Base-by-base conservation (phyloP, 1,140 invertebrate genomes). In the Drosophila novamexicana region DNA sequence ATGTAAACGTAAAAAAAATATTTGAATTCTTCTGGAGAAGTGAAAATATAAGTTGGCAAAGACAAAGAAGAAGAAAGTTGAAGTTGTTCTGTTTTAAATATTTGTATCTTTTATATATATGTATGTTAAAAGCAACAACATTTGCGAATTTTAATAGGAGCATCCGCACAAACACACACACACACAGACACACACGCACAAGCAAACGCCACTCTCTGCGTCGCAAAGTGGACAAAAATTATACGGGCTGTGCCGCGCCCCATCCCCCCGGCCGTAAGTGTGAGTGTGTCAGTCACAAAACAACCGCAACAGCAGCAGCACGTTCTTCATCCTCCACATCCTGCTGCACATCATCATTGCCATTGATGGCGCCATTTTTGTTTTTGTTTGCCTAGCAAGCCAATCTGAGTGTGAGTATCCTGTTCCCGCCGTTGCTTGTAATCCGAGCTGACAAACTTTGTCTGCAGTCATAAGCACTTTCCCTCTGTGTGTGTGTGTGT, bases 301-400 rank as follows among this genome's bases (percentile, higher is more conserved):
- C 18, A 62, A 34, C n/a, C 45, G 18, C 40, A 65, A 14, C 32
- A 18, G 32, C 29, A 22, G 22, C 22, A 50, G 29, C 65, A 57
- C 61, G 2, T 36, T 3, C 10, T 14, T 47, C 42, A 29, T 66
- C 42, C 44, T 63, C 53, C 45, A 18, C 67, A 78, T 81, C 56
- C 39, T 59, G 45, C 45, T 65, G 22, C 65, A 32, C 71, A 66
- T 72, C 68, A 77, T 79, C 68, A 77, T 73, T 61, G 72, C 58
- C 77, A 84, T 84, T 89, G 77, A 88, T 88, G 84, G 84, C 77
- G 80, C 83, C 84, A 88, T 88, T 84, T 89, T 89, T 79, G 79
- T 79, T 80, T 77, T 64, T 86, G 79, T 83, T 79, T 79, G 68
- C 40, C 37, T 68, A 40, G 44, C 66, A 62, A 75, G 71, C 72